Base-by-base conservation (phyloP, 2,113 vertebrate species). In the Chaenocephalus aceratus region DNA sequence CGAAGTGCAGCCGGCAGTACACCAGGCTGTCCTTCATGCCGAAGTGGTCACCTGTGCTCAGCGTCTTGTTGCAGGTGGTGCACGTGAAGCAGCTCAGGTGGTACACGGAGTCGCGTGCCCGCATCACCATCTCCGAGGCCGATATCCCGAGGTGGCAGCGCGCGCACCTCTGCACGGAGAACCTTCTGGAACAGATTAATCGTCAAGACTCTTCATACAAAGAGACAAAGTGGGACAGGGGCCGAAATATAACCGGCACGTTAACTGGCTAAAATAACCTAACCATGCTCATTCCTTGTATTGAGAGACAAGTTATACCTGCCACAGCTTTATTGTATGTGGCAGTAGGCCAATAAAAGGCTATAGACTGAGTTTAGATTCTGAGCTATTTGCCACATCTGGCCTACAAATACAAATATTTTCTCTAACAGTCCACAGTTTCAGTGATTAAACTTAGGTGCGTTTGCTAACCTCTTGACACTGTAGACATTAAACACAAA, bases 141-240 rank as follows among this genome's bases (percentile, higher is more conserved):
- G 98, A 99, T 85, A 99, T 99, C 90, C 98, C 98, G 94, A 99
- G 97, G 96, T 99, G 98, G 96, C 98, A 99, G 95, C 98, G 98
- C 93, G 98, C 97, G 96, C 98, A 99, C 95, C 98, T 97, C 97
- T 99, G 98, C 96, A 99, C 97, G 89, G 98, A 99, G 96, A 99
- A 99, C 97, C 98, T 99, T 97, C 98, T 99, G 97, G 92, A 96
- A 95, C 96, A 96, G 86, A 95, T 77, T 77, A 23, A 83, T 26
- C 58, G 91, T 95, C 90, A 94, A 79, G 80, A 92, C 74, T 68
- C 77, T 62, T 49, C 80, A 49, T 65, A 63, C 64, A 30, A 0
- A 58, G 21, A 78, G 69, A 62, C 26, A 36, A 65, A 16, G 6
- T 10, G 56, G 49, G 26, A 75, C 65, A 34, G 21, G 2, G 0